Base-by-base conservation (phyloP, 2,113 vertebrate species). In the Fulmarus glacialis region DNA sequence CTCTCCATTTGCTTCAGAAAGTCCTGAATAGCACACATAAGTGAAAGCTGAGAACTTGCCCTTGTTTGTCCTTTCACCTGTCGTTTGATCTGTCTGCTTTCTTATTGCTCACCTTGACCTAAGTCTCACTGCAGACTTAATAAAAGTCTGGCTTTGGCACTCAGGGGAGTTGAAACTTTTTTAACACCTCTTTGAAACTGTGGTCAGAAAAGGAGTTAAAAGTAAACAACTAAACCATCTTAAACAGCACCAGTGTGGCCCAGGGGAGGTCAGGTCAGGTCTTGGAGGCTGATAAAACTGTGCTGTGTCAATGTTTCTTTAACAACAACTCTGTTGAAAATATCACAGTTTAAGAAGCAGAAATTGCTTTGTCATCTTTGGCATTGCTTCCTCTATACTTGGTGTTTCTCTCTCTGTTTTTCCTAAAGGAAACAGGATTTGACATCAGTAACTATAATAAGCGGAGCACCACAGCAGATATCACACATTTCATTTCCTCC, bases 21-120 rank as follows among this genome's bases (percentile, higher is more conserved):
- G 30, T 58, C 27, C 43, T 50, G 60, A 56, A 30, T 4, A 70
- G 12, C 32, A 45, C 5, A 21, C 0, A 0, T 56, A 82, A 79
- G 29, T 45, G 60, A 71, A 55, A 60, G 12, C 19, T 18, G n/a
- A 73, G 10, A 71, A 40, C 40, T 66, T 24, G 15, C 10, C 13
- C 64, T 47, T 72, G 4, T n/a, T 68, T 32, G 8, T 87, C 24
- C 8, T 83, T 74, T 80, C 50, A 30, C 12, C 7, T 70, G 23
- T 42, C 8, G 22, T 87, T 79, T 82, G 71, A 64, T 43, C 40
- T 70, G 4, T 60, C 56, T 0, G 9, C 36, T 71, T 90, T 36
- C 15, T 77, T 67, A 56, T 67, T 75, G 19, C 52, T 87, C 34
- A 40, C n/a, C 15, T 74, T 70, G 27, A 53, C 27, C 23, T 74